phyloP scores from a whole-genome alignment of 1,140 invertebrate species.

The Drosophila ohnishii region DNA sequence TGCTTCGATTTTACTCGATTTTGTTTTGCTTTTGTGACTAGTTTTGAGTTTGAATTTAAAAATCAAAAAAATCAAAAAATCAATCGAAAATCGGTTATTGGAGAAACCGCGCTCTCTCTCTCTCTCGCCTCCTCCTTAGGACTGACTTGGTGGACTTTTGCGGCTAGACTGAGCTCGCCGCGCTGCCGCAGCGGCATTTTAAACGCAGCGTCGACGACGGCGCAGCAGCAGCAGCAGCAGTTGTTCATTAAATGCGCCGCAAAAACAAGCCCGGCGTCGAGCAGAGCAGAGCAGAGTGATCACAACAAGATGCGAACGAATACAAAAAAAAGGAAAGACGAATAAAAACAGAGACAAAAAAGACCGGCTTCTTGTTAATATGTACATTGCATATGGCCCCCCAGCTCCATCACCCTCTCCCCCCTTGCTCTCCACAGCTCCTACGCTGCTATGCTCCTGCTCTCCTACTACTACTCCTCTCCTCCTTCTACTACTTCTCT shows the following conservation, averaged over 20 bases:
- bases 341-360: constrained; percentile 48
- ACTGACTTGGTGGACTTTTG: constrained; percentile 51
- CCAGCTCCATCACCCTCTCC: background rate
- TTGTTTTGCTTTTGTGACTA: constrained; percentile 6
- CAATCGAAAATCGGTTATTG: constrained; percentile 1
- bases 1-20: no score
- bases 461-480: constrained; percentile 1
- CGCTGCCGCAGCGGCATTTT: constrained; percentile 64
- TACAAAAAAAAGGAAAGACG: constrained; percentile 18
- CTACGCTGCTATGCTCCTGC: background rate
- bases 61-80: constrained; percentile 18
- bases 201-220: constrained; percentile 49
- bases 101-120: constrained; percentile 20
- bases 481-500: background rate
- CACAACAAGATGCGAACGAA: constrained; percentile 40
- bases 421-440: background rate
- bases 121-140: background rate
- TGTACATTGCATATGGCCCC: constrained; percentile 24
- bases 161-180: constrained; percentile 67
- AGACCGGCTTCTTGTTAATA: constrained; percentile 27
- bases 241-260: constrained; percentile 38
- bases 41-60: constrained; percentile 1
- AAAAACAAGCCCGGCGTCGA: constrained; percentile 60
- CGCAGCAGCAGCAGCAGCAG: constrained; percentile 6
- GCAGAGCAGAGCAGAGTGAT: constrained; percentile 18